Percentiles rank a stretch among this genome's conserved stretches.
phyloP scores from a whole-genome alignment of 92 coral and sea anemone genomes.

The Parazoanthus swiftii region DNA sequence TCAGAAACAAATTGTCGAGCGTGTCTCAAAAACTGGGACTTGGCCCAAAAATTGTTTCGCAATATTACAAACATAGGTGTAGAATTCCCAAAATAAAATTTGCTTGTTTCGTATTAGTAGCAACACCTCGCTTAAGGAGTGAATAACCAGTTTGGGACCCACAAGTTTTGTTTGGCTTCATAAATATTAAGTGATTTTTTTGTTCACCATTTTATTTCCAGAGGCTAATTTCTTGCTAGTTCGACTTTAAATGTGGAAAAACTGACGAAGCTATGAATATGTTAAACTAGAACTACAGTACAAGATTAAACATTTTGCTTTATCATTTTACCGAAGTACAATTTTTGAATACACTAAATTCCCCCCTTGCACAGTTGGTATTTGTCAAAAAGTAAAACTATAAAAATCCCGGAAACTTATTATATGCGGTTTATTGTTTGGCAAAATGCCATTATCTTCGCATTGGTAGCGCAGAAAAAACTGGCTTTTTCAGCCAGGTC shows the following conservation, averaged over 20 bases:
- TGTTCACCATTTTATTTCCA: not conserved
- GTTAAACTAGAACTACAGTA: not conserved
- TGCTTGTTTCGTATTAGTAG: not conserved
- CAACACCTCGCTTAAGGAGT: not conserved
- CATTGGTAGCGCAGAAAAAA: conserved; percentile 11
- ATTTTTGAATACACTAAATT: not conserved
- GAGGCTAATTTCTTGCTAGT: too few species aligned
- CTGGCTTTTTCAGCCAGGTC: not conserved
- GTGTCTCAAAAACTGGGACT: too few species aligned
- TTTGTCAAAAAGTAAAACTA: not conserved
- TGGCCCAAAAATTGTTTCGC: too few species aligned
- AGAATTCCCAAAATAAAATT: too few species aligned
- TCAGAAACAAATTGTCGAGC: too few species aligned
- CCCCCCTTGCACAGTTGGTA: not conserved
- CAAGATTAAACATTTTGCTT: not conserved
- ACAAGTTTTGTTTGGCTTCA: not conserved
- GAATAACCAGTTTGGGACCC: not conserved
- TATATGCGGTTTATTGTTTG: not conserved
- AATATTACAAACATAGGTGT: too few species aligned
- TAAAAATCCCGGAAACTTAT: not conserved
- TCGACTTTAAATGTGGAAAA: not conserved
- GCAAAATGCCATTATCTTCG: not conserved
- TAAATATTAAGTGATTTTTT: not conserved
- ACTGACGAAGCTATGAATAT: not conserved
- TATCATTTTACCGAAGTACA: not conserved